Evolutionary conservation across 2,888 invertebrate species (phyloP).

Genomic region (Amphipyra tragopoginis): DNA sequence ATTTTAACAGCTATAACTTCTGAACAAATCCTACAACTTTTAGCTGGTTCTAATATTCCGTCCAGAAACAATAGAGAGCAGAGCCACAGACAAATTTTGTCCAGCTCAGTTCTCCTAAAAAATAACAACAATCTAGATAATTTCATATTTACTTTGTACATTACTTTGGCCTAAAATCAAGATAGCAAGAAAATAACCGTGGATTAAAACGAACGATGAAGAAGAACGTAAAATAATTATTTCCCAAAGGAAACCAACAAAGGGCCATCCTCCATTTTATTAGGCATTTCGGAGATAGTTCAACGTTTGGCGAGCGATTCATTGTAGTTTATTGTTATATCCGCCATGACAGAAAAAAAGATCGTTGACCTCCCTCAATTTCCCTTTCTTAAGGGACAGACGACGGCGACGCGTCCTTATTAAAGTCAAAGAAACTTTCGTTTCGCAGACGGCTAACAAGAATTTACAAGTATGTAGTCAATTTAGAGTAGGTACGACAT

Average conservation of each 20-base stretch:
- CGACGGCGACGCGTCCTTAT: constrained; percentile 1
- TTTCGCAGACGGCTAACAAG: no score
- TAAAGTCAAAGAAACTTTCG: constrained; percentile 9
- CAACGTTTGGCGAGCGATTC: constrained; percentile 28
- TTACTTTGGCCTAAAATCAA: background rate
- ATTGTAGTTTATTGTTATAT: constrained; percentile 40
- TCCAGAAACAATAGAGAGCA: no score
- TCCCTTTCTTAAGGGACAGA: constrained; percentile 24
- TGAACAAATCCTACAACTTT: no score
- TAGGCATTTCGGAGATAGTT: constrained; percentile 23
- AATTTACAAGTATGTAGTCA: no score
- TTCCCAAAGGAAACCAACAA: constrained; percentile 31
- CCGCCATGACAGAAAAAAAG: constrained; percentile 9
- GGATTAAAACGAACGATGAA: constrained; percentile 10
- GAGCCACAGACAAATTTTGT: no score
- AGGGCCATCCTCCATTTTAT: constrained; percentile 25
- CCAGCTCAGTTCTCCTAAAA: background rate
- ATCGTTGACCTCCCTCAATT: constrained; percentile 26
- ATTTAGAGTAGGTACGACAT: no score
- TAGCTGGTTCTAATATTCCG: no score
- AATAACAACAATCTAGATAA: background rate
- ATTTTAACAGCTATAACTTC: no score
- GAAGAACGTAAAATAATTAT: constrained; percentile 19
- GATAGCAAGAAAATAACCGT: constrained; percentile 1
- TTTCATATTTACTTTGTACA: background rate